Percentiles rank a stretch among this genome's conserved stretches.
Evolutionary conservation across 2,797 vertebrate species (phyloP).

Genomic region (Apogon talboti): DNA sequence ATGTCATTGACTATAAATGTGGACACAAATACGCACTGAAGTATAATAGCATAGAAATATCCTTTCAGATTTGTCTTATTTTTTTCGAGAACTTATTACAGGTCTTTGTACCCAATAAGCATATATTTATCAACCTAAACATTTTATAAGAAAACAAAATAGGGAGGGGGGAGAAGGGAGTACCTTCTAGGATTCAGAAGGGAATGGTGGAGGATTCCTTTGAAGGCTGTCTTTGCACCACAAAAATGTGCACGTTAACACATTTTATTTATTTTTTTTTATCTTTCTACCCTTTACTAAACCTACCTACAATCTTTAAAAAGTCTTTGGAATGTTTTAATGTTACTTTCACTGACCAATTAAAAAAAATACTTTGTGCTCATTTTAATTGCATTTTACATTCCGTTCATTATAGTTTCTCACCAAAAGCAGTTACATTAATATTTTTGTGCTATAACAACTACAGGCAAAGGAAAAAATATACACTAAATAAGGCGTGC

Average conservation of each 20-base stretch:
- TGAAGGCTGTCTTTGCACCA: conserved; percentile 78
- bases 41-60: conserved; percentile 75
- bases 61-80: conserved; percentile 57
- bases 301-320: conserved; percentile 54
- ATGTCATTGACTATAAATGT: conserved; percentile 73
- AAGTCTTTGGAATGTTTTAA: conserved; percentile 78
- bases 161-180: conserved; percentile 43
- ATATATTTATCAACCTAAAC: conserved; percentile 61
- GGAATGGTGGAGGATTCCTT: conserved; percentile 85
- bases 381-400: conserved; percentile 55
- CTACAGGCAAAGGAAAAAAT: conserved; percentile 1
- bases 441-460: conserved; percentile 63
- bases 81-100: conserved; percentile 55
- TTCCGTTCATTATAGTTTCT: conserved; percentile 38
- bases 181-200: conserved; percentile 65
- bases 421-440: conserved; percentile 10
- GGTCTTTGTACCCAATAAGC: conserved; percentile 67
- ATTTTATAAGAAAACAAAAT: conserved; percentile 59
- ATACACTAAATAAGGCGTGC: conserved; percentile 47
- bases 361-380: conserved; percentile 71
- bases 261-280: conserved; percentile 20
- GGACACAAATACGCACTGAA: conserved; percentile 71
- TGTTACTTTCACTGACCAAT: conserved; percentile 51
- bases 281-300: conserved; percentile 39
- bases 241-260: conserved; percentile 40